Base-by-base conservation (phyloP, 2,797 vertebrate genomes). In the Spinibarbus caldwelli region DNA sequence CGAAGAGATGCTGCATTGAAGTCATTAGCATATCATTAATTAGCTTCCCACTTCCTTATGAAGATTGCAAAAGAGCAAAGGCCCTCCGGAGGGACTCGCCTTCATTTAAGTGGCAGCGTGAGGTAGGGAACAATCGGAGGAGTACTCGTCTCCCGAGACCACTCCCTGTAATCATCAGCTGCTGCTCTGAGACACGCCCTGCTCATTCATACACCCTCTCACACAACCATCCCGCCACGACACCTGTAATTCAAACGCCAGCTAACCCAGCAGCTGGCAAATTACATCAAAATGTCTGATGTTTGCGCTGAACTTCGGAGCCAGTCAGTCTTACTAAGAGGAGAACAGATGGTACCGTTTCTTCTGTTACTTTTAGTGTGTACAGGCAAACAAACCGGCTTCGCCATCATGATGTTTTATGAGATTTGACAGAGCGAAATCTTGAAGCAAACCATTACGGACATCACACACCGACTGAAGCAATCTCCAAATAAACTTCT, bases 11-110 rank as follows among this genome's bases (percentile, higher is more conserved):
- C 86, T 59, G 76, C 36, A 82, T 84, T 85, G 17, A 72, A 89
- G 80, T 81, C 89, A 89, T 90, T 90, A 90, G 85, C 89, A 89
- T 90, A 88, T 86, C 87, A 90, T 90, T 90, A 90, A 90, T 90
- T 90, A 90, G 89, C 88, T 85, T 84, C 78, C 81, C 81, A 80
- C 84, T 89, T 90, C 81, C 86, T 86, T 77, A 84, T 80, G 87
- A 70, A 88, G 87, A 90, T 89, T 90, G 89, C 85, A 64, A 77
- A 85, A 89, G 85, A 85, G 82, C 89, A 87, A 87, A 87, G 83
- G 80, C 83, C 83, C 87, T 89, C 89, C 87, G 29, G 83, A 82
- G 89, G 89, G 89, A 90, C 84, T 43, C 14, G 87, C 64, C 89
- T 88, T 89, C 84, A 87, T 89, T 87, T 86, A 83, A 86, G 88